These are phyloP conservation scores for Tenodera sinensis DNA, from an alignment of 2,888 invertebrate species.

Conservation along the genomic window DNA sequence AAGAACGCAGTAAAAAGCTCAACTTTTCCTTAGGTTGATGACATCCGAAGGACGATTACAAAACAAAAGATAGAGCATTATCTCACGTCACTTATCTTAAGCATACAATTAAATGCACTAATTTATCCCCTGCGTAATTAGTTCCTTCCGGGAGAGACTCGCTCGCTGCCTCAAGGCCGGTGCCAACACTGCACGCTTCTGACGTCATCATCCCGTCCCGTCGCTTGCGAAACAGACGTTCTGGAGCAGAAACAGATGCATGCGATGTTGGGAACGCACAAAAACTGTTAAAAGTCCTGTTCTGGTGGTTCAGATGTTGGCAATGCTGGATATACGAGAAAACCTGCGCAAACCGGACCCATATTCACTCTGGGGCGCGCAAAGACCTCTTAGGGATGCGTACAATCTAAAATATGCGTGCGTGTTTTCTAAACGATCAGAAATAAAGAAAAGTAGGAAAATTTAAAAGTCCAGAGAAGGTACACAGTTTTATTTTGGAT, in stretches of 20 bases:
- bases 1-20: background rate
- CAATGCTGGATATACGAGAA: too few species aligned
- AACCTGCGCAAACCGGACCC: too few species aligned
- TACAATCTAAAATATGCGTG: too few species aligned
- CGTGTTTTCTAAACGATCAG: too few species aligned
- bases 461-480: too few species aligned
- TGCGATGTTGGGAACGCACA: too few species aligned
- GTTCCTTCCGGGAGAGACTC: background rate
- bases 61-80: background rate
- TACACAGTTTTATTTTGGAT: too few species aligned
- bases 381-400: too few species aligned
- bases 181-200: background rate
- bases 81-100: background rate
- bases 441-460: too few species aligned
- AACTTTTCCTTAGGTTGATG: background rate
- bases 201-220: background rate
- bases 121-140: background rate
- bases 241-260: background rate
- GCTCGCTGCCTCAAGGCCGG: background rate
- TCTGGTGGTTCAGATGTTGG: too few species aligned
- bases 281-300: too few species aligned
- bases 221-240: background rate
- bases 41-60: background rate
- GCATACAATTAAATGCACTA: background rate
- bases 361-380: too few species aligned